phyloP scores from a whole-genome alignment of 2,888 invertebrate species.

The Crepidodera aurea region DNA sequence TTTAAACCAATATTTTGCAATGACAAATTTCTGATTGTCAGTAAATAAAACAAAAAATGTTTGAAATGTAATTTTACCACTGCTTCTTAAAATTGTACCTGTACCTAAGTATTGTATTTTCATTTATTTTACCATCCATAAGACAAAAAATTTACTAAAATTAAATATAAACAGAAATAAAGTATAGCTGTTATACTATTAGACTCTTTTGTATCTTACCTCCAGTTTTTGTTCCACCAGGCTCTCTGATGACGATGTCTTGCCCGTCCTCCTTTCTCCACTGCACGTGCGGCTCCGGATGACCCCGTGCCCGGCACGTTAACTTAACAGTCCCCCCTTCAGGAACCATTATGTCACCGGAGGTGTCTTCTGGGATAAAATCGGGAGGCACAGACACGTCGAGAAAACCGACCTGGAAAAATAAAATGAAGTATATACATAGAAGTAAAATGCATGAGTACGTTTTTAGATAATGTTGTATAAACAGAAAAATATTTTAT shows the following conservation, averaged over 20 bases:
- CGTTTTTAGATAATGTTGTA: not conserved
- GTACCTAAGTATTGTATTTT: too few species aligned
- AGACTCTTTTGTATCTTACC: conserved; percentile 48
- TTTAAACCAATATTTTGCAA: too few species aligned
- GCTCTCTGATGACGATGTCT: conserved; percentile 80
- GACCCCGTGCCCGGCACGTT: conserved; percentile 78
- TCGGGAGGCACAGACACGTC: conserved; percentile 93
- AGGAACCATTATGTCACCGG: conserved; percentile 87
- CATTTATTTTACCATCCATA: too few species aligned
- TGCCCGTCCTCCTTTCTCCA: conserved; percentile 87
- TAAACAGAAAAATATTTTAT: too few species aligned
- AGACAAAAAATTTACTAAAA: too few species aligned
- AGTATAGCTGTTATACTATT: too few species aligned
- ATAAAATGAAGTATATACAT: not conserved
- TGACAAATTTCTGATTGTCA: too few species aligned
- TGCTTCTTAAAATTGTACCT: too few species aligned
- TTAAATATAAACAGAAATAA: too few species aligned
- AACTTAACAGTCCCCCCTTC: conserved; percentile 80
- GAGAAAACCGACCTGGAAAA: conserved; percentile 78
- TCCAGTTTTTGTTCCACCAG: conserved; percentile 63
- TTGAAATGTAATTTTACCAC: too few species aligned
- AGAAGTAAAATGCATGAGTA: not conserved
- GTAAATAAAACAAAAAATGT: too few species aligned
- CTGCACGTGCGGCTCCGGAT: conserved; percentile 79
- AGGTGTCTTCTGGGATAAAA: conserved; percentile 85